These are phyloP conservation scores for Archips xylosteana DNA, from an alignment of 2,888 invertebrate species.

Conservation along the genomic window DNA sequence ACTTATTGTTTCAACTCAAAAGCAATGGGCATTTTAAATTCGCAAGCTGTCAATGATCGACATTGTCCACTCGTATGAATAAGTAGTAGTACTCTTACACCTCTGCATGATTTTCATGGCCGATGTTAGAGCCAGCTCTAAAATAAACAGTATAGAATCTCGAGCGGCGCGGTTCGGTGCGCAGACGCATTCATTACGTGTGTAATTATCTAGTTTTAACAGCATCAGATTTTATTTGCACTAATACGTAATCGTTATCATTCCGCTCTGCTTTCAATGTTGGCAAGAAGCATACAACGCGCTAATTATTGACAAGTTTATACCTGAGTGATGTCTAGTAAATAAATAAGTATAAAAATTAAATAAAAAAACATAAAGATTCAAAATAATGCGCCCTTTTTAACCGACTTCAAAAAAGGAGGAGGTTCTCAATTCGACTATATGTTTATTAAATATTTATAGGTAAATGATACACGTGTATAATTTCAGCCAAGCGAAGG, in stretches of 20 bases:
- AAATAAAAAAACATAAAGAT: too few relatives aligned
- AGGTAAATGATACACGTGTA: not conserved
- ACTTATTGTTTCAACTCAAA: conserved; percentile 46
- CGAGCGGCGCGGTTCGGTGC: conserved; percentile 69
- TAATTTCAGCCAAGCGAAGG: not conserved
- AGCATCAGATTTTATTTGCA: conserved; percentile 27
- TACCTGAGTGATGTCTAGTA: not conserved
- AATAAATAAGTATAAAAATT: too few relatives aligned
- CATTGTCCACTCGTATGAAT: conserved; percentile 67
- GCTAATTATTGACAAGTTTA: not conserved
- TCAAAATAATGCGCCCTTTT: too few relatives aligned
- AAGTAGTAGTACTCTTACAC: conserved; percentile 55
- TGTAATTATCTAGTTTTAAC: conserved; percentile 54
- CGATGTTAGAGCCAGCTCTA: conserved; percentile 72
- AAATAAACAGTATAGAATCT: conserved; percentile 82
- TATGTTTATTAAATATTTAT: too few relatives aligned
- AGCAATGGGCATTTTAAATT: conserved; percentile 51
- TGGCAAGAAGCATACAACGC: not conserved
- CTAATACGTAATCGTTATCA: conserved; percentile 12
- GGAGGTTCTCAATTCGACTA: too few relatives aligned
- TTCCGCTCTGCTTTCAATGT: not conserved
- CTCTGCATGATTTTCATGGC: conserved; percentile 78
- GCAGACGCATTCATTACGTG: conserved; percentile 61
- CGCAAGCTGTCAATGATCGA: conserved; percentile 70
- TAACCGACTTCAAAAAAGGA: too few relatives aligned